phyloP scores from a whole-genome alignment of 2,888 invertebrate species.

The Drosophila prolongata region DNA sequence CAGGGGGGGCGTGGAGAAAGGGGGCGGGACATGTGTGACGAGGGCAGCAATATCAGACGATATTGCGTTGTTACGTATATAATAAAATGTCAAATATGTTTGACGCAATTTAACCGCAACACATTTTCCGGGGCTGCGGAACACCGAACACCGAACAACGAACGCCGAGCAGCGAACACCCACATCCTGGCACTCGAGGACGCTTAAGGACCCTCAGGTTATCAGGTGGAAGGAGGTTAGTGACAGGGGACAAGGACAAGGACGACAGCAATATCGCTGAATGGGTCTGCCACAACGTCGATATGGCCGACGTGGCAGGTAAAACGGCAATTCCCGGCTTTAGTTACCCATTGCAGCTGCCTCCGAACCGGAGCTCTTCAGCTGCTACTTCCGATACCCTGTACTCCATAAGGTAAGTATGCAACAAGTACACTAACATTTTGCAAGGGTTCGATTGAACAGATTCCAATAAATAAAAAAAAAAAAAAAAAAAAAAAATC shows the following conservation, averaged over 20 bases:
- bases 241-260: slow-evolving; percentile 4
- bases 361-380: background rate
- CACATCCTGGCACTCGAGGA: slow-evolving; percentile 60
- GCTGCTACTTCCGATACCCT: background rate
- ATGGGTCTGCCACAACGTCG: slow-evolving; percentile 14
- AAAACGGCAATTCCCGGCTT: slow-evolving; percentile 60
- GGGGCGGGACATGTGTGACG: slow-evolving; percentile 11
- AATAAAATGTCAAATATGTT: slow-evolving; percentile 80
- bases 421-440: too few species aligned
- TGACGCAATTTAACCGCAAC: slow-evolving; percentile 77
- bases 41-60: slow-evolving; percentile 21
- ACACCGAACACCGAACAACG: background rate
- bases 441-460: too few species aligned
- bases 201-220: slow-evolving; percentile 73
- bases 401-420: too few species aligned
- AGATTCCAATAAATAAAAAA: too few species aligned
- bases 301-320: slow-evolving; percentile 49
- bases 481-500: too few species aligned
- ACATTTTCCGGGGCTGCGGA: slow-evolving; percentile 48
- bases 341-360: slow-evolving; percentile 45
- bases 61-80: slow-evolving; percentile 48
- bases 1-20: slow-evolving; percentile 21
- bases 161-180: slow-evolving; percentile 23
- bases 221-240: slow-evolving; percentile 8
- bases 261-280: slow-evolving; percentile 10